Evolutionary conservation across 2,797 vertebrate genomes (phyloP).

Genomic region (Masticophis lateralis): DNA sequence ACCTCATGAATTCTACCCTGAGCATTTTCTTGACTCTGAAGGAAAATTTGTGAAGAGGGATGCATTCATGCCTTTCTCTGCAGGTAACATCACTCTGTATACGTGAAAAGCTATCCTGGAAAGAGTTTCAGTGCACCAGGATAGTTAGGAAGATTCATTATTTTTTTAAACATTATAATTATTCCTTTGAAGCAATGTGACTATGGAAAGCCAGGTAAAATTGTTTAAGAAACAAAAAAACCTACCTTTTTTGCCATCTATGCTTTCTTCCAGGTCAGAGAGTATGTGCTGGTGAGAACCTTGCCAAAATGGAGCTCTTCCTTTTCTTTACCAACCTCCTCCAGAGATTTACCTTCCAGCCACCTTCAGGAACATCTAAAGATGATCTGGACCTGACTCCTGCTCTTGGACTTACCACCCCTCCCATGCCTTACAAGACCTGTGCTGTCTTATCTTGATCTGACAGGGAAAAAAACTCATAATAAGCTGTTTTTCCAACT

Average conservation of each 20-base stretch:
- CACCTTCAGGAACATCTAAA: too few relatives aligned
- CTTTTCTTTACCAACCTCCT: slow-evolving; percentile 24
- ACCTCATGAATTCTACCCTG: slow-evolving; percentile 12
- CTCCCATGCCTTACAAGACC: background rate
- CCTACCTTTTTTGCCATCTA: background rate
- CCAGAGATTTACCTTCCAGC: too few relatives aligned
- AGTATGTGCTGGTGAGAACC: slow-evolving; percentile 30
- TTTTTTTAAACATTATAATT: background rate
- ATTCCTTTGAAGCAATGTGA: background rate
- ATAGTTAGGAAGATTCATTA: background rate
- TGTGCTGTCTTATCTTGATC: background rate
- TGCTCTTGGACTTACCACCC: too few relatives aligned
- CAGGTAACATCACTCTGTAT: background rate
- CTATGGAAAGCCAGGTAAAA: background rate
- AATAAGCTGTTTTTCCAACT: background rate
- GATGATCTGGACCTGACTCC: too few relatives aligned
- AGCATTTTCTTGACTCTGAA: slow-evolving; percentile 22
- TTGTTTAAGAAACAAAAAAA: background rate
- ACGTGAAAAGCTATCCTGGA: background rate
- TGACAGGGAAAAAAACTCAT: background rate
- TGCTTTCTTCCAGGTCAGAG: background rate
- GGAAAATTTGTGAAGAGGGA: slow-evolving; percentile 15
- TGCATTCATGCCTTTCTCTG: background rate
- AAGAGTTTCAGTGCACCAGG: background rate
- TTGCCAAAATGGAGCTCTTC: slow-evolving; percentile 25